Percentiles rank a stretch among this genome's conserved stretches.
Conservation (phyloP, 2,888 invertebrate species). For the Heteropelma amictum region DNA sequence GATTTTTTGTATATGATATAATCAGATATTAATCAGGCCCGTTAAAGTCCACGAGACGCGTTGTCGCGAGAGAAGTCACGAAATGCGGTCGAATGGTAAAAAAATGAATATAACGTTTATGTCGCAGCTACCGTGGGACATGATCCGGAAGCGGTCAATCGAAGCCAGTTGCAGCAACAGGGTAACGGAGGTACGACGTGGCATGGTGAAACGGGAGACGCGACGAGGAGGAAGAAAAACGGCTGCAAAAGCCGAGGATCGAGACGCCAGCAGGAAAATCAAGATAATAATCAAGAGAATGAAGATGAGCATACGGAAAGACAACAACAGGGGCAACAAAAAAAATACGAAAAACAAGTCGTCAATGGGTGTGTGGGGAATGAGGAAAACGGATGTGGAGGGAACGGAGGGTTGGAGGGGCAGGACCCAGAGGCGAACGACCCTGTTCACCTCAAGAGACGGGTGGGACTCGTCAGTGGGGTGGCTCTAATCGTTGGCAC, state of each 20-base stretch:
- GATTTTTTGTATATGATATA: no score
- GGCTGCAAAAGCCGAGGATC: slow-evolving; percentile 47
- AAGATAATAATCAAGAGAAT: slow-evolving; percentile 41
- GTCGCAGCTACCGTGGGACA: slow-evolving; percentile 72
- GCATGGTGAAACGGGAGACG: slow-evolving; percentile 57
- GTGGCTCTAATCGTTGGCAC: slow-evolving; percentile 99
- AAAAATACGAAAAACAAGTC: slow-evolving; percentile 52
- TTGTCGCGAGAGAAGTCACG: no score
- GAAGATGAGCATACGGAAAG: slow-evolving; percentile 33
- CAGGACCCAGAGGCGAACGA: slow-evolving; percentile 95
- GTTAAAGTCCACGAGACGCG: not conserved
- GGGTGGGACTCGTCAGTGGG: slow-evolving; percentile 99
- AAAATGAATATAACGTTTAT: not conserved
- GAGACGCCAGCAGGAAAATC: slow-evolving; percentile 52
- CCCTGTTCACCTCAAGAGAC: slow-evolving; percentile 99
- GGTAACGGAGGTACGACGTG: slow-evolving; percentile 49
- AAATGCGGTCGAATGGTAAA: not conserved
- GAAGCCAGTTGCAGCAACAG: slow-evolving; percentile 64
- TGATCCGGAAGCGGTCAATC: slow-evolving; percentile 71
- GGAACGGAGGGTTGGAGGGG: slow-evolving; percentile 88
- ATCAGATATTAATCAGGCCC: no score
- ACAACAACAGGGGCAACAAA: slow-evolving; percentile 39
- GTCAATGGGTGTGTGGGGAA: slow-evolving; percentile 69
- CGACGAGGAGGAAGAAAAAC: slow-evolving; percentile 48
- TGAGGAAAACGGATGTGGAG: slow-evolving; percentile 77